Conservation (phyloP, 2,797 vertebrate species). For the Pangasius larnaudii region DNA sequence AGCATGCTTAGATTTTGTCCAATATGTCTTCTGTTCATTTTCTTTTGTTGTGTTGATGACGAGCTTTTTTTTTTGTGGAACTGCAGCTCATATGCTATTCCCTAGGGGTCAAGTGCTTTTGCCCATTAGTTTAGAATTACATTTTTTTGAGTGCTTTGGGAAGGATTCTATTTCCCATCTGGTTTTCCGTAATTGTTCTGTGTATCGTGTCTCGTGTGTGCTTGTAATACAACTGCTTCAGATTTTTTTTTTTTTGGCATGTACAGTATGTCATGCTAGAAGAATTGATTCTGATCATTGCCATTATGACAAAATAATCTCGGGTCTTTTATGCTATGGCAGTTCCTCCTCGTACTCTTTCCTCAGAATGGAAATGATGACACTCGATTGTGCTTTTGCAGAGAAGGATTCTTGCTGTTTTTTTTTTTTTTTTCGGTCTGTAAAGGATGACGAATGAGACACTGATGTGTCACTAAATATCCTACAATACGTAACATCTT, state of each 20-base stretch:
- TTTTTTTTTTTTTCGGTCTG: neutral
- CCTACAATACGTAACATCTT: neutral
- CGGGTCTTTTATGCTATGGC: neutral
- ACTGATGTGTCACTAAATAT: neutral
- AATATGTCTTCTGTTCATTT: neutral
- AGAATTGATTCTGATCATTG: neutral
- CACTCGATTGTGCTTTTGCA: neutral
- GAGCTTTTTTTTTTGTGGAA: neutral
- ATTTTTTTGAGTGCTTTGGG: conserved; percentile 15
- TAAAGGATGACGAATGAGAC: neutral
- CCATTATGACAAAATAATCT: neutral
- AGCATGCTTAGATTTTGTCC: neutral
- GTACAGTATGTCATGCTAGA: no score
- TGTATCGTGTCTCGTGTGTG: neutral
- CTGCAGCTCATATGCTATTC: neutral
- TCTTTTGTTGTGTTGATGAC: neutral
- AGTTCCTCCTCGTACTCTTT: neutral
- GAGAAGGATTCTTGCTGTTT: neutral
- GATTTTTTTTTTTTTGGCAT: neutral
- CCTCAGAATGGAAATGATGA: neutral
- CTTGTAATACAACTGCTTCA: neutral
- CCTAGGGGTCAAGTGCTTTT: neutral
- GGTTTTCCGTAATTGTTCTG: conserved; percentile 20
- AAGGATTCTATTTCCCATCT: conserved; percentile 25
- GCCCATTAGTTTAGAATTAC: conserved; percentile 15